Evolutionary conservation across 1,140 invertebrate genomes (phyloP).

Genomic region (Apis florea): DNA sequence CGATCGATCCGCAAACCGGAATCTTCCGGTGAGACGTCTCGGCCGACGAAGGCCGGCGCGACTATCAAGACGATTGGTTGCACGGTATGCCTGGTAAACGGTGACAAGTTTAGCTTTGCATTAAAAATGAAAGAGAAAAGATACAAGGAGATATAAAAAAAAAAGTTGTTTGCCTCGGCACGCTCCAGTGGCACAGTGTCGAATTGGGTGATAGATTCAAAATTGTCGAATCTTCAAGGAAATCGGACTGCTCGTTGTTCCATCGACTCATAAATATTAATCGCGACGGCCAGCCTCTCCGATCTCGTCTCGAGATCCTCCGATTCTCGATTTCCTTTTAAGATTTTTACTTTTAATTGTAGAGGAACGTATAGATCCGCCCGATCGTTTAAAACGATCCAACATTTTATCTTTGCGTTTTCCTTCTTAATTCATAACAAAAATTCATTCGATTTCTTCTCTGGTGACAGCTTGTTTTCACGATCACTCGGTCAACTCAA

Average conservation of each 20-base stretch:
- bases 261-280: constrained; percentile 5
- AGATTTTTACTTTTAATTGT: too few species aligned
- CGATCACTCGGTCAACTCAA: constrained; percentile 48
- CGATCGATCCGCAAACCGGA: constrained; percentile 32
- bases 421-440: not conserved
- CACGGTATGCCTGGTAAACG: constrained; percentile 1
- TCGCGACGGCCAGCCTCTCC: not conserved
- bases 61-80: not conserved
- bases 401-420: too few species aligned
- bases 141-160: not conserved
- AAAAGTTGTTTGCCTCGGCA: constrained; percentile 56
- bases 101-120: not conserved
- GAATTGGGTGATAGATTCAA: constrained; percentile 1
- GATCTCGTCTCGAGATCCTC: too few species aligned
- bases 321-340: not conserved
- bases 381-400: not conserved
- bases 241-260: not conserved
- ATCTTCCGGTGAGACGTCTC: constrained; percentile 29
- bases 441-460: not conserved
- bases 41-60: constrained; percentile 17
- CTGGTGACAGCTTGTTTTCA: constrained; percentile 43
- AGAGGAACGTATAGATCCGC: too few species aligned
- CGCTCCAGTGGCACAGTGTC: constrained; percentile 25
- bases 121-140: constrained; percentile 25
- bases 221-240: constrained; percentile 16